phyloP scores from a whole-genome alignment of 1,140 invertebrate species.

The Fragariocoptes setiger region DNA sequence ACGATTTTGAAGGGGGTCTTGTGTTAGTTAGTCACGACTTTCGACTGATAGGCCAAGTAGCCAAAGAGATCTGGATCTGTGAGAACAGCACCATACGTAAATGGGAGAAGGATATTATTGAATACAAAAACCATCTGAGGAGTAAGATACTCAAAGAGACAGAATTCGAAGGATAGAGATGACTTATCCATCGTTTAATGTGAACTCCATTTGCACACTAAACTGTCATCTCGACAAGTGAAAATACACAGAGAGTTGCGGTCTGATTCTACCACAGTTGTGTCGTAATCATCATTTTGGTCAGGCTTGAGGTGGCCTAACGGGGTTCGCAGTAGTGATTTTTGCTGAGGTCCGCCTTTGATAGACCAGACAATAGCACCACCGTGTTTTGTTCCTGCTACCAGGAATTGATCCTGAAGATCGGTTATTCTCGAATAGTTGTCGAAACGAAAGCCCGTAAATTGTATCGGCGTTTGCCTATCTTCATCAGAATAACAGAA shows the following conservation, averaged over 20 bases:
- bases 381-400: background rate
- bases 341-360: background rate
- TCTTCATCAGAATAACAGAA: background rate
- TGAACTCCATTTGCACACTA: background rate
- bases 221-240: background rate
- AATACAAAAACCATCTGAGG: conserved; percentile 80
- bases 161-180: conserved; percentile 9
- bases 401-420: background rate
- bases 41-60: conserved; percentile 88
- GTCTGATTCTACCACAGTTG: background rate
- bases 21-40: conserved; percentile 92
- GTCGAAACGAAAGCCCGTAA: background rate
- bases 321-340: background rate
- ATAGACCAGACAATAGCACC: background rate
- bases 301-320: background rate
- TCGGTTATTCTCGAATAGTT: background rate
- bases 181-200: too few species aligned
- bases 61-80: conserved; percentile 96
- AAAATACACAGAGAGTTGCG: background rate
- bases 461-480: too few species aligned
- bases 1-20: conserved; percentile 90
- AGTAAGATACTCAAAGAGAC: conserved; percentile 28
- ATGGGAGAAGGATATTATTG: conserved; percentile 77
- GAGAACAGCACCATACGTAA: conserved; percentile 81
- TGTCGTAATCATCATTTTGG: background rate